These are phyloP conservation scores for Phaedon cochleariae DNA, from an alignment of 2,888 invertebrate genomes.

Conservation along the genomic window DNA sequence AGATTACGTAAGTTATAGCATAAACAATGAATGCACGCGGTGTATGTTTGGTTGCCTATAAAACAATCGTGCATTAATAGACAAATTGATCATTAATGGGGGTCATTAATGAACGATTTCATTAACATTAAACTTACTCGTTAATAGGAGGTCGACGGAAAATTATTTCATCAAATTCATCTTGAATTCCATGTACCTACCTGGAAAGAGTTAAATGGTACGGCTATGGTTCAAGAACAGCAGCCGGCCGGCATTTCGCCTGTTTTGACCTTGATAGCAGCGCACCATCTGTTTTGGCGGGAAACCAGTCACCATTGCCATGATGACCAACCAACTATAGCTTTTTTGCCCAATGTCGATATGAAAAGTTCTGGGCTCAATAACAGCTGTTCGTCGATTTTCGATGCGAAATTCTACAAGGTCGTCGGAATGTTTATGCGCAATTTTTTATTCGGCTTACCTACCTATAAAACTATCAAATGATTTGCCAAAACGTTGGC, in stretches of 20 bases:
- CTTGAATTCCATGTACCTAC: too few species aligned
- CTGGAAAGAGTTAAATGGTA: neutral
- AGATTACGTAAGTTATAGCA: too few species aligned
- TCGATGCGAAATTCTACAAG: conserved; percentile 15
- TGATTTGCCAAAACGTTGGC: neutral
- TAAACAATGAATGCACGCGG: too few species aligned
- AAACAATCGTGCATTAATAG: too few species aligned
- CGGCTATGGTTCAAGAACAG: neutral
- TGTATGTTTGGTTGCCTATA: too few species aligned
- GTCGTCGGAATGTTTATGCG: neutral
- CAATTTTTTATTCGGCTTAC: conserved; percentile 6
- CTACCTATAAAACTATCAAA: neutral
- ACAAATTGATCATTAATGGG: too few species aligned
- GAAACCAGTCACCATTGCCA: neutral
- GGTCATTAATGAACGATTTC: too few species aligned
- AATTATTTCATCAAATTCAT: too few species aligned
- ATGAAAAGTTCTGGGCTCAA: neutral
- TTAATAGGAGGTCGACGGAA: too few species aligned
- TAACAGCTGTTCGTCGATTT: conserved; percentile 16
- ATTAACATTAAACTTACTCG: too few species aligned
- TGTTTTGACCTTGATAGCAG: neutral
- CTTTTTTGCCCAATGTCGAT: conserved; percentile 15
- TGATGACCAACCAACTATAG: neutral
- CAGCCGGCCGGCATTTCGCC: neutral
- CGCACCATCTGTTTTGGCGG: neutral